A percentile compares a stretch with the other conserved stretches of the same genome.
Conservation (phyloP, 1,140 invertebrate genomes). For the Diploscapter pachys region DNA sequence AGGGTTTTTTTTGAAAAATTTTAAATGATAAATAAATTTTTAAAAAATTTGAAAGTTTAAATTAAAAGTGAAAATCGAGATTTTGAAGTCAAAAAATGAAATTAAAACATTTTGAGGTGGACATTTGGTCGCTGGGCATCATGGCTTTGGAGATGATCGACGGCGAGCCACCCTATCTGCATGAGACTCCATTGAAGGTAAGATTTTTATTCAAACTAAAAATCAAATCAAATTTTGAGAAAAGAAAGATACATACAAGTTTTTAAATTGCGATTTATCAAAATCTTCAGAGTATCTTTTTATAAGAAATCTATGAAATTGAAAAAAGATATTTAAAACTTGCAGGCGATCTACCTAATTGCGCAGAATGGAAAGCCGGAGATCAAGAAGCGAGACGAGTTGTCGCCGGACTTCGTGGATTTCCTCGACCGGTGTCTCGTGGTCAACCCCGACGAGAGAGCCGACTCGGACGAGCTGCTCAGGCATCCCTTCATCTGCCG, state of each 20-base stretch:
- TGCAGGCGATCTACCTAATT: conserved; percentile 57
- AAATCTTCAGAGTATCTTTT: not conserved
- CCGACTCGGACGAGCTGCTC: conserved; percentile 52
- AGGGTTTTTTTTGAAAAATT: not conserved
- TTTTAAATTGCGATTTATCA: conserved; percentile 26
- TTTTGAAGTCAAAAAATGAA: not conserved
- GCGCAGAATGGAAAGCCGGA: conserved; percentile 59
- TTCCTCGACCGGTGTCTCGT: conserved; percentile 49
- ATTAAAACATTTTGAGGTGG: conserved; percentile 29
- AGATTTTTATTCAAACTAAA: not conserved
- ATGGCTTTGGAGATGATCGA: conserved; percentile 58
- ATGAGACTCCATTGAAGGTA: conserved; percentile 57
- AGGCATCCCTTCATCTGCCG: conserved; percentile 49
- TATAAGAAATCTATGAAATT: conserved; percentile 17
- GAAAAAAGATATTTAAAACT: conserved; percentile 6
- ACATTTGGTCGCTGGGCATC: conserved; percentile 58
- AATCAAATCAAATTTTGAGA: not conserved
- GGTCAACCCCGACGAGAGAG: conserved; percentile 48
- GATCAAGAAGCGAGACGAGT: conserved; percentile 46
- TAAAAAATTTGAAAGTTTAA: not conserved
- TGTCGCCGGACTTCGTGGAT: conserved; percentile 51
- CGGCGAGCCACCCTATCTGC: conserved; percentile 57
- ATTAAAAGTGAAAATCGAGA: not conserved
- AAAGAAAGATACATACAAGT: not conserved
- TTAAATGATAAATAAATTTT: not conserved